Evolutionary conservation across 2,797 vertebrate genomes (phyloP).

Genomic region (Rhinophrynus dorsalis): DNA sequence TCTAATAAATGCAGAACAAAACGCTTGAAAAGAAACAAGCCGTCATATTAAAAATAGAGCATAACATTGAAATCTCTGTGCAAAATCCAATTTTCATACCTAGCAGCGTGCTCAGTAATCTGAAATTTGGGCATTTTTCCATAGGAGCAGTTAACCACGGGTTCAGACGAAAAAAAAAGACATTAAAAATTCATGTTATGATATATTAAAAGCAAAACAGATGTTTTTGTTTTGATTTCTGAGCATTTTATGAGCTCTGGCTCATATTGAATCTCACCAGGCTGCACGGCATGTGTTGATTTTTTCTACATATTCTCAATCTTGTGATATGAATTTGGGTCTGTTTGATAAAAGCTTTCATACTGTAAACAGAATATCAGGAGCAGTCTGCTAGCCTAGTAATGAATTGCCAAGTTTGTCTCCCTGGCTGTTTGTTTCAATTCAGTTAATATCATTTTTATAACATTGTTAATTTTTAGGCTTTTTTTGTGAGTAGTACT

Average conservation of each 20-base stretch:
- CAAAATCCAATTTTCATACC: not conserved
- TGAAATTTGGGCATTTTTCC: not conserved
- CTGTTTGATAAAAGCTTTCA: constrained; percentile 27
- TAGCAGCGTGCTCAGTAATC: not conserved
- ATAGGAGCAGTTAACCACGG: not conserved
- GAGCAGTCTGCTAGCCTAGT: constrained; percentile 16
- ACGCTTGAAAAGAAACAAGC: not conserved
- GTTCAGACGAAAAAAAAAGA: not conserved
- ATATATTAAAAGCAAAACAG: constrained; percentile 17
- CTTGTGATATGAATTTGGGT: not conserved
- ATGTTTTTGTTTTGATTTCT: constrained; percentile 17
- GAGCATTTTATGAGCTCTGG: not conserved
- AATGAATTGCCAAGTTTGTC: constrained; percentile 21
- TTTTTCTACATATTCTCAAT: not conserved
- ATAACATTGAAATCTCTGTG: not conserved
- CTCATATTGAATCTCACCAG: not conserved
- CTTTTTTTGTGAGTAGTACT: too few species aligned
- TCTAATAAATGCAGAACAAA: not conserved
- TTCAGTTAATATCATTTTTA: constrained; percentile 40
- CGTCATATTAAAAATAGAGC: not conserved
- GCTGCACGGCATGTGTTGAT: not conserved
- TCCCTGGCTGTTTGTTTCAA: constrained; percentile 40
- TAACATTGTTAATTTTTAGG: too few species aligned
- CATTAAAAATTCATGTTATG: constrained; percentile 23
- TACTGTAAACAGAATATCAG: constrained; percentile 15